phyloP scores from a whole-genome alignment of 2,113 vertebrate genomes.

The Tretioscincus oriximinensis region DNA sequence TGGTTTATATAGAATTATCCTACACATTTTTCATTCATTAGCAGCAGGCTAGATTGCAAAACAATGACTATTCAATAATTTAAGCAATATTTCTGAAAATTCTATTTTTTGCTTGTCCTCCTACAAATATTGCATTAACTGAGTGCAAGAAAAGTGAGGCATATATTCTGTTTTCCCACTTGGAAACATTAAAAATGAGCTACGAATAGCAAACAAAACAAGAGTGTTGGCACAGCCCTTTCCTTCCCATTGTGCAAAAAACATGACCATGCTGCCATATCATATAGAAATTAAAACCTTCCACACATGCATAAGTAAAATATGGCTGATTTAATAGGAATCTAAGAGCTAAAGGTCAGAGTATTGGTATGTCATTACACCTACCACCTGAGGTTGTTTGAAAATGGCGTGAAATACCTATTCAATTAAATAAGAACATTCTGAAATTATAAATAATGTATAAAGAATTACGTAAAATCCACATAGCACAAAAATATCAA shows the following conservation, averaged over 20 bases:
- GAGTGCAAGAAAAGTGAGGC: slow-evolving; percentile 19
- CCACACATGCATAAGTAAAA: slow-evolving; percentile 66
- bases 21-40: background rate
- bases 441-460: slow-evolving; percentile 77
- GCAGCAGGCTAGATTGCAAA: background rate
- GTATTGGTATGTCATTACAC: slow-evolving; percentile 65
- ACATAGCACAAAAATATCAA: slow-evolving; percentile 55
- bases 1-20: background rate
- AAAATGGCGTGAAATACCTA: slow-evolving; percentile 69
- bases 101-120: background rate
- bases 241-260: slow-evolving; percentile 50
- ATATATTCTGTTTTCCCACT: slow-evolving; percentile 42
- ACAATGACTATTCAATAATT: too few relatives aligned
- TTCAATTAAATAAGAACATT: slow-evolving; percentile 75
- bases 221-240: slow-evolving; percentile 16
- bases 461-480: slow-evolving; percentile 70
- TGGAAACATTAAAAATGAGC: slow-evolving; percentile 36
- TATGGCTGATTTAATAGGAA: slow-evolving; percentile 66
- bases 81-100: too few relatives aligned
- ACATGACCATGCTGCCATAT: slow-evolving; percentile 48
- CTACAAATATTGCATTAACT: slow-evolving; percentile 10
- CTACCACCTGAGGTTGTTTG: slow-evolving; percentile 66
- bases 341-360: slow-evolving; percentile 73
- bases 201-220: slow-evolving; percentile 32
- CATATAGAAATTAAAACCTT: slow-evolving; percentile 66